Percentiles rank a stretch among this genome's conserved stretches.
These are phyloP conservation scores for Epinotia bilunana DNA, from an alignment of 2,888 invertebrate species.

Conservation along the genomic window DNA sequence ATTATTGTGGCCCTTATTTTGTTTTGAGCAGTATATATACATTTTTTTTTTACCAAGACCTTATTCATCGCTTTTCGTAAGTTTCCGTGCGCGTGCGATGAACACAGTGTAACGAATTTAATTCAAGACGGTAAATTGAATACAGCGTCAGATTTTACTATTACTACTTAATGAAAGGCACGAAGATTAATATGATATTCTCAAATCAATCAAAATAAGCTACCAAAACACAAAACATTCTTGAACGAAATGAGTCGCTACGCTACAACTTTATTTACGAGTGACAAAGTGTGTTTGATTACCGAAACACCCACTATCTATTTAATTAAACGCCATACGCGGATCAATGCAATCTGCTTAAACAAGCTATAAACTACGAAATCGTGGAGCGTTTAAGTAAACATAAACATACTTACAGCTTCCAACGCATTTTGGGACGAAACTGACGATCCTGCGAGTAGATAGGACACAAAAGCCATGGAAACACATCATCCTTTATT, in stretches of 20 bases:
- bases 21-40: too few species aligned
- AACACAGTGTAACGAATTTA: too few species aligned
- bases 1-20: too few species aligned
- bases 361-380: constrained; percentile 17
- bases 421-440: constrained; percentile 14
- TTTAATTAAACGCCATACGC: constrained; percentile 16
- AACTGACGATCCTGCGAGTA: background rate
- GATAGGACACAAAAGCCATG: background rate
- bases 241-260: background rate
- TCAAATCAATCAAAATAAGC: background rate
- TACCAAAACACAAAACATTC: background rate
- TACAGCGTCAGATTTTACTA: too few species aligned
- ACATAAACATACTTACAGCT: constrained; percentile 21
- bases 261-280: background rate
- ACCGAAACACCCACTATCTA: background rate
- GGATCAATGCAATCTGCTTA: constrained; percentile 23
- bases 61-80: too few species aligned
- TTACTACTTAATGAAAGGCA: too few species aligned
- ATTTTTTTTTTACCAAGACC: too few species aligned
- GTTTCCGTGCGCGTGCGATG: too few species aligned
- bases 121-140: too few species aligned
- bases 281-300: constrained; percentile 12
- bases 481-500: too few species aligned
- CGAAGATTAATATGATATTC: too few species aligned
- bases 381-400: constrained; percentile 7